phyloP scores from a whole-genome alignment of 2,888 invertebrate genomes.

The Azorinus chamasolen region DNA sequence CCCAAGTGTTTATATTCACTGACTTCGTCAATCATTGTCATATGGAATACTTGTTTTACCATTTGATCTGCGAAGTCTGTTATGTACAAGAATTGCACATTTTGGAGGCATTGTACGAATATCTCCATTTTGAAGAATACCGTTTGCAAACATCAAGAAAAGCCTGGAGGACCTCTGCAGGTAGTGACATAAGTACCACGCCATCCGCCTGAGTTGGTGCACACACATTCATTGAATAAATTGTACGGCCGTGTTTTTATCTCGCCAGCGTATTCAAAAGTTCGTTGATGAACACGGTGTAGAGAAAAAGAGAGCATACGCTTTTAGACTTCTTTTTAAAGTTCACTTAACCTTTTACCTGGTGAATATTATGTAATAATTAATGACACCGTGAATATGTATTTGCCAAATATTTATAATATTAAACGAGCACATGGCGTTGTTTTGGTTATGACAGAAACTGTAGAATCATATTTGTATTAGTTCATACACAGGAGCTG shows the following conservation, averaged over 20 bases:
- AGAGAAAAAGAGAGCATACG: constrained; percentile 16
- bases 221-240: not conserved
- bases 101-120: constrained; percentile 1
- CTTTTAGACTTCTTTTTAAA: too few relatives aligned
- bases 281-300: constrained; percentile 18
- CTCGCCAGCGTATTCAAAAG: constrained; percentile 6
- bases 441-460: too few relatives aligned
- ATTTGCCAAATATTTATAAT: too few relatives aligned
- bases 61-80: too few relatives aligned
- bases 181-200: constrained; percentile 14
- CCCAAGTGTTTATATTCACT: constrained; percentile 14
- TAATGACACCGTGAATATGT: too few relatives aligned
- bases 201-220: constrained; percentile 24
- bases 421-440: too few relatives aligned
- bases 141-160: constrained; percentile 2
- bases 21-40: not conserved
- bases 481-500: too few relatives aligned
- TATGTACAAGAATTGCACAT: too few relatives aligned
- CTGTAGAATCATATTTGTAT: too few relatives aligned
- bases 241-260: constrained; percentile 10
- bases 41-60: too few relatives aligned
- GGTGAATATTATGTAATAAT: too few relatives aligned
- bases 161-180: not conserved
- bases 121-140: constrained; percentile 11
- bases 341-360: too few relatives aligned